Percentiles rank a stretch among this genome's conserved stretches.
These are phyloP conservation scores for Semnopithecus entellus DNA, from an alignment of 2,113 vertebrate species.

Conservation along the genomic window DNA sequence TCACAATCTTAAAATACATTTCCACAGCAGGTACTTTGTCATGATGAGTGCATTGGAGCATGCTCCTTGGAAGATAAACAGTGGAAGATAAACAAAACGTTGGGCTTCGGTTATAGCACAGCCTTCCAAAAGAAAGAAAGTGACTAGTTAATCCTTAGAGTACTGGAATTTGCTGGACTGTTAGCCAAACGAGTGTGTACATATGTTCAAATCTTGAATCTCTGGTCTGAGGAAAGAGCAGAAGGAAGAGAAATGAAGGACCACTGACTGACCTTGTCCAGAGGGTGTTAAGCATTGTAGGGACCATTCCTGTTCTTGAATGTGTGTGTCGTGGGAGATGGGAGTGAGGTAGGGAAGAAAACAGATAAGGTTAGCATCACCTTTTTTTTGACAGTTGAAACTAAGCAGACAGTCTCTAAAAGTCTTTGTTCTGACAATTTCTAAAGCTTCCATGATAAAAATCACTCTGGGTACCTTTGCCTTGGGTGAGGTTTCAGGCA, in stretches of 20 bases:
- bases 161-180: slow-evolving; percentile 41
- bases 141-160: slow-evolving; percentile 48
- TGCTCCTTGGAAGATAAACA: slow-evolving; percentile 56
- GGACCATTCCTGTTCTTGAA: not conserved
- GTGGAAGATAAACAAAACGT: slow-evolving; percentile 53
- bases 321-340: not conserved
- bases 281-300: not conserved
- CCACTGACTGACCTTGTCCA: not conserved
- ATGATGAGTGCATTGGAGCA: not conserved
- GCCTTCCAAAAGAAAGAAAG: slow-evolving; percentile 65
- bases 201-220: not conserved
- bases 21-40: not conserved
- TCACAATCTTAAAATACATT: not conserved
- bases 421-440: not conserved
- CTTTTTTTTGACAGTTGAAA: not conserved
- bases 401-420: not conserved
- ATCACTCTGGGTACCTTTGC: not conserved
- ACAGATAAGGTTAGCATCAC: not conserved
- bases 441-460: not conserved
- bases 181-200: slow-evolving; percentile 21
- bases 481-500: not conserved
- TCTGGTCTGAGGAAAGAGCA: not conserved
- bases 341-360: too few species aligned
- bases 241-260: not conserved
- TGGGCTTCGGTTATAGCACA: slow-evolving; percentile 31